Conservation (phyloP, 1,140 invertebrate species). For the Subanguina moxae region DNA sequence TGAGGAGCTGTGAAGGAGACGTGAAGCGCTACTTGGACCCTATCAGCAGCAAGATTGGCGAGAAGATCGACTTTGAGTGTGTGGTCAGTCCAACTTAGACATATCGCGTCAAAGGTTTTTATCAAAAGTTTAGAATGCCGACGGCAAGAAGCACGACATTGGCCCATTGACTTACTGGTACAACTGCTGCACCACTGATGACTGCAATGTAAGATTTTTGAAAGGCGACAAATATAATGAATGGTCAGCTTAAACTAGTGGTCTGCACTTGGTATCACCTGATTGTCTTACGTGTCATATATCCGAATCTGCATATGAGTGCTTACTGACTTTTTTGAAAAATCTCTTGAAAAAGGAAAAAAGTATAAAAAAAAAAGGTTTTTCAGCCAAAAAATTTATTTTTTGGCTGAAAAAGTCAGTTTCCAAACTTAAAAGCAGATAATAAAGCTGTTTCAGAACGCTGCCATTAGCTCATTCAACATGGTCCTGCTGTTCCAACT, state of each 20-base stretch:
- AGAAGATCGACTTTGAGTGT: slow-evolving; percentile 11
- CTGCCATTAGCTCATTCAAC: neutral
- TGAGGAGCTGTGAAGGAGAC: slow-evolving; percentile 18
- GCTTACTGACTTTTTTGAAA: no score
- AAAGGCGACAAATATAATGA: no score
- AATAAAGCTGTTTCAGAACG: neutral
- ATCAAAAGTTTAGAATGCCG: neutral
- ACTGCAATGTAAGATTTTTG: slow-evolving; percentile 10
- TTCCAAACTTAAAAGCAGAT: no score
- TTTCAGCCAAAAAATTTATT: no score
- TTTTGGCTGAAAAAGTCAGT: no score
- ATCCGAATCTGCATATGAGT: no score
- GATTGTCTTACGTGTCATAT: no score
- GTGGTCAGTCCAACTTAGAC: slow-evolving; percentile 5
- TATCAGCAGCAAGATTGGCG: slow-evolving; percentile 9
- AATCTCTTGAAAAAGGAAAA: no score
- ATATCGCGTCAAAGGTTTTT: neutral
- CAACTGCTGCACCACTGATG: slow-evolving; percentile 12
- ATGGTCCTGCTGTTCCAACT: slow-evolving; percentile 1
- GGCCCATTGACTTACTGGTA: slow-evolving; percentile 12
- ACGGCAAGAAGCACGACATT: slow-evolving; percentile 1
- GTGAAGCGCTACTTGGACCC: slow-evolving; percentile 10
- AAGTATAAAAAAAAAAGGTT: no score
- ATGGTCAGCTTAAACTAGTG: no score
- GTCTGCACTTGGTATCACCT: no score